These are phyloP conservation scores for Astyanax mexicanus DNA, from an alignment of 2,797 vertebrate genomes.

Conservation along the genomic window DNA sequence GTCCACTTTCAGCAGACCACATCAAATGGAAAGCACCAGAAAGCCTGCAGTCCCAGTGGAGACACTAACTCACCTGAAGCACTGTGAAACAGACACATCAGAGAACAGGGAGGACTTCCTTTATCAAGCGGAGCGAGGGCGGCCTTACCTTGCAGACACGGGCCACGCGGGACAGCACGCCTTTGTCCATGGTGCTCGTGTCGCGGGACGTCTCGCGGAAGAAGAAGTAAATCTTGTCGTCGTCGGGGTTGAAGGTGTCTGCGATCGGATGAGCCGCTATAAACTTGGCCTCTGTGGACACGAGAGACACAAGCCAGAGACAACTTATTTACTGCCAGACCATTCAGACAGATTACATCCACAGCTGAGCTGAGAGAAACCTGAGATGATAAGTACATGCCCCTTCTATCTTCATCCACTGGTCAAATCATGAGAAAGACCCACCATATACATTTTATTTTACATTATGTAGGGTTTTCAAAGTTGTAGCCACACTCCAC, in stretches of 20 bases:
- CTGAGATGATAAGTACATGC: not conserved
- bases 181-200: constrained; percentile 87
- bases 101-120: constrained; percentile 8
- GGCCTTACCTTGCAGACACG: constrained; percentile 94
- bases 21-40: constrained; percentile 61
- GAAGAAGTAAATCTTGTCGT: constrained; percentile 99
- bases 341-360: not conserved
- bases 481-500: not conserved
- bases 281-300: constrained; percentile 91
- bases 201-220: constrained; percentile 95
- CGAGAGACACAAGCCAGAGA: constrained; percentile 29
- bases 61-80: constrained; percentile 30
- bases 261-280: constrained; percentile 92
- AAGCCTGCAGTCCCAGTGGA: constrained; percentile 50
- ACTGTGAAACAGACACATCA: constrained; percentile 22
- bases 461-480: no score
- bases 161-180: constrained; percentile 93
- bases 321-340: not conserved
- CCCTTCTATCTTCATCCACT: not conserved
- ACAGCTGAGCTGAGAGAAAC: not conserved
- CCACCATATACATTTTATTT: no score
- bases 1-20: constrained; percentile 63
- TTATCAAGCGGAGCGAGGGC: constrained; percentile 36
- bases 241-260: constrained; percentile 96
- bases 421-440: not conserved